Percentiles rank a stretch among this genome's conserved stretches.
phyloP scores from a whole-genome alignment of 2,797 vertebrate species.

The Pseudochaenichthys georgianus region DNA sequence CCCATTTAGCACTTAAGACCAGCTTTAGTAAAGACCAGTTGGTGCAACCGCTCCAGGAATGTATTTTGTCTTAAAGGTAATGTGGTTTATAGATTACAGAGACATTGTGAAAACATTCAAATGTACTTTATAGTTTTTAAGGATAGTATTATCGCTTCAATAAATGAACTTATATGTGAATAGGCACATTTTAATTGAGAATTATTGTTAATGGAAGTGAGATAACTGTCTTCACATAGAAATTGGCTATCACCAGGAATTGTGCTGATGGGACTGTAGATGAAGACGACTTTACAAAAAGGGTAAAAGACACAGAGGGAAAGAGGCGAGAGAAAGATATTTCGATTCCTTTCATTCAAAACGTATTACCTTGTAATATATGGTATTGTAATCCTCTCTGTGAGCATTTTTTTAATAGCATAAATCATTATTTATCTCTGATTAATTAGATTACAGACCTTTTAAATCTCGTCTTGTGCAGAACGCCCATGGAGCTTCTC shows the following conservation, averaged over 20 bases:
- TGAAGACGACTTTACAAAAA: slow-evolving; percentile 21
- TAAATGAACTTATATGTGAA: slow-evolving; percentile 5
- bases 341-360: slow-evolving; percentile 43
- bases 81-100: slow-evolving; percentile 1
- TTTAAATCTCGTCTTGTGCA: slow-evolving; percentile 78
- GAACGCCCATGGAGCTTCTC: slow-evolving; percentile 80
- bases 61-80: not conserved
- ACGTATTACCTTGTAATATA: slow-evolving; percentile 75
- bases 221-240: not conserved
- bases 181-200: not conserved
- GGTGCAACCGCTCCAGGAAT: too few relatives aligned
- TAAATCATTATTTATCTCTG: slow-evolving; percentile 85
- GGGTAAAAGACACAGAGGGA: slow-evolving; percentile 18
- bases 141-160: not conserved
- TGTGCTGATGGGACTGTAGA: slow-evolving; percentile 16
- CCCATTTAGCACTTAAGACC: too few relatives aligned
- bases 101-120: not conserved
- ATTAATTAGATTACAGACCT: slow-evolving; percentile 86
- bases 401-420: slow-evolving; percentile 77
- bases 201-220: not conserved
- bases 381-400: slow-evolving; percentile 81
- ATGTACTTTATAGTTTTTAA: not conserved
- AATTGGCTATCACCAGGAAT: slow-evolving; percentile 1
- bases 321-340: slow-evolving; percentile 36
- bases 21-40: too few relatives aligned